Evolutionary conservation across 53 echinoderm and acorn worm genomes (phyloP).

Genomic region (Antedon mediterranea): DNA sequence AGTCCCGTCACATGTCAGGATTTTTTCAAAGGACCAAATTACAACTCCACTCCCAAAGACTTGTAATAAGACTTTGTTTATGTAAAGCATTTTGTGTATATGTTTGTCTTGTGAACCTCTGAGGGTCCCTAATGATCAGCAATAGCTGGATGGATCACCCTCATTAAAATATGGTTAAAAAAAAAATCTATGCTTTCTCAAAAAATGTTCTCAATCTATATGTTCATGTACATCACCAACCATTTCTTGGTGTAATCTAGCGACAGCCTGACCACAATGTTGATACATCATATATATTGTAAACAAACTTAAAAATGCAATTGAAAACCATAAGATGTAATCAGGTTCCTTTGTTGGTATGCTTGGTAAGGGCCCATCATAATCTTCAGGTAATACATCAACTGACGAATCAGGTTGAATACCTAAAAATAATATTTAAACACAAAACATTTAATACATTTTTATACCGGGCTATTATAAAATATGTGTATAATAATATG

Average conservation of each 20-base stretch:
- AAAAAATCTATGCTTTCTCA: no score
- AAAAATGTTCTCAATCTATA: constrained; percentile 7
- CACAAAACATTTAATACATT: background rate
- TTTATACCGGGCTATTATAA: no score
- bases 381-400: constrained; percentile 38
- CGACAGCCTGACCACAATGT: constrained; percentile 37
- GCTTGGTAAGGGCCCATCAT: constrained; percentile 50
- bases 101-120: no score
- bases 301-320: constrained; percentile 32
- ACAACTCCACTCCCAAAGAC: no score
- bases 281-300: constrained; percentile 39
- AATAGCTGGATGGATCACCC: no score
- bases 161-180: no score
- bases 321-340: constrained; percentile 79
- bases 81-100: no score
- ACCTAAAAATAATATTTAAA: constrained; percentile 25
- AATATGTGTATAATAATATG: no score
- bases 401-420: constrained; percentile 49
- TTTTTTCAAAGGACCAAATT: no score
- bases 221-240: constrained; percentile 6
- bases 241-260: background rate
- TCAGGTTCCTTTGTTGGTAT: constrained; percentile 45
- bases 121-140: no score
- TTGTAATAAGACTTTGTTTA: no score
- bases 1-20: no score